Evolutionary conservation across 2,797 vertebrate genomes (phyloP), one percentile per base, ranked within the genome.

Genomic region (Myoxocephalus aenaeus): DNA sequence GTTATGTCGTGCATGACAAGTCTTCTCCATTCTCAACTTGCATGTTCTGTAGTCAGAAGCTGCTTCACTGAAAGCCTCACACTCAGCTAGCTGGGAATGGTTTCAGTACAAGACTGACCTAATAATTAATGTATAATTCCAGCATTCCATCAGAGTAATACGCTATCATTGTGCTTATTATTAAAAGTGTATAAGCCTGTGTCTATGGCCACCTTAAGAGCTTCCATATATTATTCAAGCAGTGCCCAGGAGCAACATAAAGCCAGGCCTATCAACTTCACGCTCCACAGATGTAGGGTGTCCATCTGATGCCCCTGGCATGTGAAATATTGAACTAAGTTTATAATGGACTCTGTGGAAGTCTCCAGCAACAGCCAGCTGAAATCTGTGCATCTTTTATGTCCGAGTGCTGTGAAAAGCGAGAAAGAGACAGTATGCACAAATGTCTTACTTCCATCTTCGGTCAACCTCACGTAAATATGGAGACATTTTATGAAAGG

Each of bases 151-250:
- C 91, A 90, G 82, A 80, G 83, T 80, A 82, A 93, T 88, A 90
- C 70, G 82, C 91, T 90, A 93, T 93, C 89, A 89, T 89, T 83
- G 90, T 86, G 88, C 89, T 84, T 76, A 87, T 89, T 89, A 92
- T 95, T 88, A 95, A 95, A 94, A 86, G 88, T 94, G 93, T 91
- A 94, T 94, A 87, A 90, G 84, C 65, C 75, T 80, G 79, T 85
- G 87, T 88, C 87, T 85, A 62, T 81, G 84, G 88, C 86, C 82
- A 88, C 83, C 86, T 91, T 93, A 92, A 95, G 77, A 94, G 92
- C 89, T 64, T 79, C 70, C 73, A 81, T 94, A 72, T 83, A 93
- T 91, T 93, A 95, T 95, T 94, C 61, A 95, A 77, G 75, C 46
- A 77, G 54, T 71, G 73, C 67, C 74, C 66, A 40, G 36, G 81